Percentiles rank a stretch among this genome's conserved stretches.
Evolutionary conservation across 2,113 vertebrate genomes (phyloP).

Genomic region (Vimba vimba): DNA sequence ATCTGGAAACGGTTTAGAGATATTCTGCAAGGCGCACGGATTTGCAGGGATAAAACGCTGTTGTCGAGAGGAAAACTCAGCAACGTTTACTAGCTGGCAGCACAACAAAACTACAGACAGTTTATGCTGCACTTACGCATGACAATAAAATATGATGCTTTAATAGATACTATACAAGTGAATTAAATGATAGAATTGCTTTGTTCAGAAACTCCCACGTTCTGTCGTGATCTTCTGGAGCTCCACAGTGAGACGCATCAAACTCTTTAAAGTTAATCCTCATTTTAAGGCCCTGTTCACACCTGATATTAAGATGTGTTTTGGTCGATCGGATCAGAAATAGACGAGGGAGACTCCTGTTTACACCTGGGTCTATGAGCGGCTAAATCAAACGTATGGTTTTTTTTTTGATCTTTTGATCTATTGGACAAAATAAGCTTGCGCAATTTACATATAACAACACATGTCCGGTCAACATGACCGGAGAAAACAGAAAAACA

Average conservation of each 20-base stretch:
- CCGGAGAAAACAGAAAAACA: too few relatives aligned
- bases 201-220: background rate
- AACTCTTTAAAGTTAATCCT: background rate
- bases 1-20: constrained; percentile 50
- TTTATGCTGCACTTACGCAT: constrained; percentile 6
- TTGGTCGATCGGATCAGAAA: too few relatives aligned
- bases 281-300: background rate
- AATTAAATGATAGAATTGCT: background rate
- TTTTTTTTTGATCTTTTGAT: too few relatives aligned
- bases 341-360: too few relatives aligned
- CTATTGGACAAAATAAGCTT: too few relatives aligned
- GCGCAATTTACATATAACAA: too few relatives aligned
- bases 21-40: constrained; percentile 38
- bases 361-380: too few relatives aligned
- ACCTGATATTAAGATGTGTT: too few relatives aligned
- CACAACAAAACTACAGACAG: constrained; percentile 42
- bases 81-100: constrained; percentile 34
- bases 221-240: background rate
- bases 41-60: constrained; percentile 44
- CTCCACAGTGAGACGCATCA: background rate
- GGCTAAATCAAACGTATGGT: too few relatives aligned
- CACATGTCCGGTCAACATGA: too few relatives aligned
- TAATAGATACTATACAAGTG: background rate
- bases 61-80: constrained; percentile 44
- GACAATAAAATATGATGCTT: constrained; percentile 4